Conservation (phyloP, 2,797 vertebrate species). For the Darevskia mixta region DNA sequence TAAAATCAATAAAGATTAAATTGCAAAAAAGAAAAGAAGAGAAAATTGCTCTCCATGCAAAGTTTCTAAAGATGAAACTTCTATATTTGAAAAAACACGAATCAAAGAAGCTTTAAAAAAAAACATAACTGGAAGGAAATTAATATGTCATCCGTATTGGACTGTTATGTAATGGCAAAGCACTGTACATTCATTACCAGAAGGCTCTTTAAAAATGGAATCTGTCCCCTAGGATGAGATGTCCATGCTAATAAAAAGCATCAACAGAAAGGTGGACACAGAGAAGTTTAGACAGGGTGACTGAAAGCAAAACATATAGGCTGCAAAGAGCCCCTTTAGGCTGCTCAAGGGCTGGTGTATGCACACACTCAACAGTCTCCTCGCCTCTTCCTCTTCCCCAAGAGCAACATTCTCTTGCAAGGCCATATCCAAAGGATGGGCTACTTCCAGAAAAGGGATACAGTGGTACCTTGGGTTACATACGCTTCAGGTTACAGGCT, state of each 20-base stretch:
- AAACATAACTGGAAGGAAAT: not conserved
- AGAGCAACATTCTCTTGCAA: not conserved
- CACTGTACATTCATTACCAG: not conserved
- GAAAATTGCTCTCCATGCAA: not conserved
- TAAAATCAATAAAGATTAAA: no score
- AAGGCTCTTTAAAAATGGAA: not conserved
- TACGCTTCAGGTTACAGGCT: no score
- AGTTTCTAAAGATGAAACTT: not conserved
- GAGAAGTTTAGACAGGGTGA: not conserved
- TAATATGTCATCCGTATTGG: not conserved
- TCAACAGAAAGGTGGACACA: slow-evolving; percentile 25
- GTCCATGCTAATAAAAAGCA: slow-evolving; percentile 1
- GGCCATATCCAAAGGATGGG: not conserved
- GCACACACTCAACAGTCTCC: not conserved
- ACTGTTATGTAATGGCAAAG: slow-evolving; percentile 5
- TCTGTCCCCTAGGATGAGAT: slow-evolving; percentile 17
- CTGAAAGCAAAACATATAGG: not conserved
- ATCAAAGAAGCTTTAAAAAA: no score
- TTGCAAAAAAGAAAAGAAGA: not conserved
- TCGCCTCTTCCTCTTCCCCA: not conserved
- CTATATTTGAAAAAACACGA: not conserved
- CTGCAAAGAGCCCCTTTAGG: not conserved
- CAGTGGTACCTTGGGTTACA: no score
- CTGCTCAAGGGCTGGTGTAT: not conserved
- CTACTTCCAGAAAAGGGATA: not conserved